Evolutionary conservation across 1,140 invertebrate species (phyloP), one percentile per base, ranked within the genome.

Genomic region (Venturia canescens): DNA sequence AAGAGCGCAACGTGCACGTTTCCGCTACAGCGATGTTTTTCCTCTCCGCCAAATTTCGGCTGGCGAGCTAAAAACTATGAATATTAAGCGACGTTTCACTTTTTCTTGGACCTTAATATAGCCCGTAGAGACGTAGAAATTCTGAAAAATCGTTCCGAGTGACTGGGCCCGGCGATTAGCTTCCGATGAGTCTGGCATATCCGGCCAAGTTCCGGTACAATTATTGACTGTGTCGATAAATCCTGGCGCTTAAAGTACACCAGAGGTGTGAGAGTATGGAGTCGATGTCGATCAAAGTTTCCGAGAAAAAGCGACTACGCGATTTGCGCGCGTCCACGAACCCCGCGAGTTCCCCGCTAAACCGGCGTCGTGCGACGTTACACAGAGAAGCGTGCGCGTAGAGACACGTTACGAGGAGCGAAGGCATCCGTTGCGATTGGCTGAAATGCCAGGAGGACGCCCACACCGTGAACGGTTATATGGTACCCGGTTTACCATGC

Each of bases 401-500:
- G 48, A 34, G 15, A 76, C 31, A 48, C 75, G 75, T 60, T 77
- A 11, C 57, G 66, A 16, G 26, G 5, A 18, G 72, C 72, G 27
- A 29, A 67, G 60, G 71, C 27, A 66, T 76, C 60, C 15, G 53
- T 84, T 83, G 80, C 80, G 83, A 88, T 86, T 88, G 87, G 84
- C 83, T 80, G 88, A 83, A 80, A 82, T 81, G 71, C 81, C 48
- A 71, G 50, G 83, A 86, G 84, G 83, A 86, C 89, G 89, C 89
- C 89, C 88, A 90, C 89, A 85, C 86, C 72, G 80, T 84, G 79
- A 86, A 83, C 84, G 82, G 84, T 88, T 89, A 88, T 89, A 89
- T 89, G 87, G 84, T 86, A 89, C 86, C 86, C 84, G 83, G 74
- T 85, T 78, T 84, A 83, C 83, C 84, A 87, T 82, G 83, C 80